phyloP scores from a whole-genome alignment of 2,113 vertebrate genomes.

The Felis chaus region DNA sequence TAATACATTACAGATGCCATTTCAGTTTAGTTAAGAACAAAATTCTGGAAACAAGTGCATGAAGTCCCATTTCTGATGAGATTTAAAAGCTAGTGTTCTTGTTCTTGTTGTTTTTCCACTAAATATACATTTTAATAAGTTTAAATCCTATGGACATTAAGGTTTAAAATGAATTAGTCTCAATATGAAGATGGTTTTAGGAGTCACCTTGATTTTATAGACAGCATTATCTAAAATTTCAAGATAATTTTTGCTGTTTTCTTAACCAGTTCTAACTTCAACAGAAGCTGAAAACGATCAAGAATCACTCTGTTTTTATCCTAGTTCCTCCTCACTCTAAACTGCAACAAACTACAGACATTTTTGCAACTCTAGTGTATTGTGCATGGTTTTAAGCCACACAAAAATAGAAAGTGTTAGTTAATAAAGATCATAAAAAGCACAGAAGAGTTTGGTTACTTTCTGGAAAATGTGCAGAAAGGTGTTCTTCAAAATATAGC shows the following conservation, averaged over 20 bases:
- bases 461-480: conserved; percentile 9
- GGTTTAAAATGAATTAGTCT: not conserved
- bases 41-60: not conserved
- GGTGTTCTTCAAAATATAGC: not conserved
- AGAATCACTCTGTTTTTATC: not conserved
- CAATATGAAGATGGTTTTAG: conserved; percentile 1
- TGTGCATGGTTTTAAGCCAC: not conserved
- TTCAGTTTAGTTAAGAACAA: not conserved
- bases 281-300: not conserved
- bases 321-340: not conserved
- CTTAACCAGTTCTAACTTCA: not conserved
- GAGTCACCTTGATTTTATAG: not conserved
- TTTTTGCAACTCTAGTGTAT: not conserved
- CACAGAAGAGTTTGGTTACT: not conserved
- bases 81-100: not conserved
- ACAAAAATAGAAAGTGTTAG: not conserved
- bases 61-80: not conserved
- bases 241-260: not conserved
- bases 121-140: not conserved
- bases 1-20: not conserved
- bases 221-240: conserved; percentile 38
- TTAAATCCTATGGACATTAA: conserved; percentile 18
- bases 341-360: not conserved
- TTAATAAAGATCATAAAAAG: conserved; percentile 12
- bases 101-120: not conserved